Evolutionary conservation across 1,140 invertebrate genomes (phyloP).

Genomic region (Aplysia californica): DNA sequence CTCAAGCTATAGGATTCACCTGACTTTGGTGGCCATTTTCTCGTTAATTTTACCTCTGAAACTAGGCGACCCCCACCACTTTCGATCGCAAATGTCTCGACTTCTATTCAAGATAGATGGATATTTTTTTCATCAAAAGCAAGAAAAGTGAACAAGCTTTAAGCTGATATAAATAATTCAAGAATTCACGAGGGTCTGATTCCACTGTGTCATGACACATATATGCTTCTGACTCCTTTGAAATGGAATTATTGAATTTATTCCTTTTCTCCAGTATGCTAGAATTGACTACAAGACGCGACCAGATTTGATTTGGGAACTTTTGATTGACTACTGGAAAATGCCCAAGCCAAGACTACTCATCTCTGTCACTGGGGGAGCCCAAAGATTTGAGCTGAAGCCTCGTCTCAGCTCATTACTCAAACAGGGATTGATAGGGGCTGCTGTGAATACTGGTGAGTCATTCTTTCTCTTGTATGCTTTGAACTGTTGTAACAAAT

Average conservation of each 20-base stretch:
- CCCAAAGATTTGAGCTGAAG: constrained; percentile 64
- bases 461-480: not conserved
- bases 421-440: constrained; percentile 63
- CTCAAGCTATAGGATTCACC: too few relatives aligned
- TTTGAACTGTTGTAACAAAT: too few relatives aligned
- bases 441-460: constrained; percentile 55
- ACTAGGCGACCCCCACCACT: too few relatives aligned
- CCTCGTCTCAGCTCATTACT: constrained; percentile 57
- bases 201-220: not conserved
- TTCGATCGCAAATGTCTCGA: too few relatives aligned
- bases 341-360: constrained; percentile 61
- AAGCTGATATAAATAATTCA: not conserved
- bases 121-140: not conserved
- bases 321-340: constrained; percentile 63
- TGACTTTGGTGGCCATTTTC: too few relatives aligned
- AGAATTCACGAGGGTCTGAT: not conserved
- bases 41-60: too few relatives aligned
- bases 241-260: not conserved
- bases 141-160: too few relatives aligned
- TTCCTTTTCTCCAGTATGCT: constrained; percentile 58
- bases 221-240: not conserved
- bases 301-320: constrained; percentile 49
- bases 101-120: not conserved
- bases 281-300: constrained; percentile 55
- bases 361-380: constrained; percentile 68